These are phyloP conservation scores for Ectobius pallidus DNA, from an alignment of 2,888 invertebrate species.

Conservation along the genomic window DNA sequence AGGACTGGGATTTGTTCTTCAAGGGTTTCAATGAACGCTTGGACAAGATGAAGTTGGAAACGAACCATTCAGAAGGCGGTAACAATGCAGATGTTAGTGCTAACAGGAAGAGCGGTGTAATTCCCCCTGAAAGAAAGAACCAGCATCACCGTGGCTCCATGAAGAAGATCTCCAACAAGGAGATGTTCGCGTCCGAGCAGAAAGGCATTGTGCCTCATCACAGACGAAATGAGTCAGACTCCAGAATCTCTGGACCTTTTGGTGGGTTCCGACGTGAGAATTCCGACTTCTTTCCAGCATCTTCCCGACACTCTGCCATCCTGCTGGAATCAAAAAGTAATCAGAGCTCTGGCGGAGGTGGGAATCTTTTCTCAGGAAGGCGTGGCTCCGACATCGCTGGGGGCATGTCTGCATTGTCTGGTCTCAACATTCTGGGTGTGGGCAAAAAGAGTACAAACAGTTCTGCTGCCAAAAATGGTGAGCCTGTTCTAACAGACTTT, in stretches of 20 bases:
- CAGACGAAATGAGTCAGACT: constrained; percentile 76
- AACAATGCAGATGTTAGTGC: constrained; percentile 20
- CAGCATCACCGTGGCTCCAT: constrained; percentile 13
- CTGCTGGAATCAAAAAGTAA: constrained; percentile 62
- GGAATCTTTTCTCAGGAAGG: constrained; percentile 44
- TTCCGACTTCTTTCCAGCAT: constrained; percentile 81
- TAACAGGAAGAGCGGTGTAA: background rate
- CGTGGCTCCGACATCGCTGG: constrained; percentile 48
- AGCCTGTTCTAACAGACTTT: constrained; percentile 75
- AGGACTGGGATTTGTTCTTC: constrained; percentile 89
- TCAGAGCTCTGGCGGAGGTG: background rate
- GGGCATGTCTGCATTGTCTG: constrained; percentile 21
- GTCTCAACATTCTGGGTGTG: constrained; percentile 17
- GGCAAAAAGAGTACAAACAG: constrained; percentile 55
- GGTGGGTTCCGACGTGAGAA: constrained; percentile 83
- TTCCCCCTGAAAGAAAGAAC: background rate
- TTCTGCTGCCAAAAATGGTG: constrained; percentile 54
- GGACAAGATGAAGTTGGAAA: constrained; percentile 58
- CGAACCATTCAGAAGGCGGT: constrained; percentile 29
- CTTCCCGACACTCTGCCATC: constrained; percentile 76
- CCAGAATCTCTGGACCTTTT: constrained; percentile 70
- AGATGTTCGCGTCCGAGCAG: constrained; percentile 45
- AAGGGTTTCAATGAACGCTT: constrained; percentile 58
- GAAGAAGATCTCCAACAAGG: constrained; percentile 35
- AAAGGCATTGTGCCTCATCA: constrained; percentile 53